Evolutionary conservation across 2,113 vertebrate genomes (phyloP).

Genomic region (Arvicanthis niloticus): DNA sequence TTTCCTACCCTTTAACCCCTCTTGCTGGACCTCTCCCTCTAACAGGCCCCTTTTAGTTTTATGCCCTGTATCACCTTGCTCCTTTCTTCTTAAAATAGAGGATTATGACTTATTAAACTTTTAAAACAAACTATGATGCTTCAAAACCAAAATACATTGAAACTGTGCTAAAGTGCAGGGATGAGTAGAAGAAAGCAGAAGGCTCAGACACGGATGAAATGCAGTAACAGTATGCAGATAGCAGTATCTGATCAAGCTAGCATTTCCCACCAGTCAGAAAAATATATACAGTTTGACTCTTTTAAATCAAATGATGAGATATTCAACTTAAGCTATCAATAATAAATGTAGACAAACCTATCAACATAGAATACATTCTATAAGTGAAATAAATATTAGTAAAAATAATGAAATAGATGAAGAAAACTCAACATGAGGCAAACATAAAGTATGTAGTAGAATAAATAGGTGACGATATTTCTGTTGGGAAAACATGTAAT

Average conservation of each 20-base stretch:
- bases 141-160: slow-evolving; percentile 19
- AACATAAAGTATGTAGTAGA: background rate
- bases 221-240: background rate
- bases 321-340: background rate
- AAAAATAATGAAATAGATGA: background rate
- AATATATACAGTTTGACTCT: background rate
- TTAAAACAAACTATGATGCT: background rate
- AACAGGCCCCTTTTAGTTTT: background rate
- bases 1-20: too few species aligned
- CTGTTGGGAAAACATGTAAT: background rate
- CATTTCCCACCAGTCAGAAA: background rate
- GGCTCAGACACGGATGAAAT: background rate
- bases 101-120: background rate
- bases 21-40: background rate
- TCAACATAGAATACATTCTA: slow-evolving; percentile 38
- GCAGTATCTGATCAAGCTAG: background rate
- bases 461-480: slow-evolving; percentile 33
- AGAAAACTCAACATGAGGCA: background rate
- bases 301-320: background rate
- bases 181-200: background rate
- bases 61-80: background rate
- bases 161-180: background rate
- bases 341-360: slow-evolving; percentile 12
- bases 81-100: background rate
- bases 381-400: slow-evolving; percentile 44